phyloP scores from a whole-genome alignment of 2,888 invertebrate genomes.

The Protophormia terraenovae region DNA sequence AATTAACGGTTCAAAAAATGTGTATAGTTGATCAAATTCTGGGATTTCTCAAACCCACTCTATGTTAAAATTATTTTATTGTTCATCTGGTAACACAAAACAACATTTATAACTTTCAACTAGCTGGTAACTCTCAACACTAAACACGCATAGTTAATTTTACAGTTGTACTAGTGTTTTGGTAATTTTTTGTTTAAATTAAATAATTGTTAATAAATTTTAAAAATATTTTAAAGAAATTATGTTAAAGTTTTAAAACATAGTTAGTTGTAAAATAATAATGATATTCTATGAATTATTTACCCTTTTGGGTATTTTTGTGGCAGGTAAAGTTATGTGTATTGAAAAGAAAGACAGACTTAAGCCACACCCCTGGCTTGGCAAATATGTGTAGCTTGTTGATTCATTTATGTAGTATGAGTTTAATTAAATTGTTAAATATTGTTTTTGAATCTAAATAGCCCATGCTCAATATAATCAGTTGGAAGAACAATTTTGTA shows the following conservation, averaged over 20 bases:
- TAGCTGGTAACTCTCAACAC: background rate
- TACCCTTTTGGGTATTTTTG: conserved; percentile 50
- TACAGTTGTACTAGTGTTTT: conserved; percentile 5
- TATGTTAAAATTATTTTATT: too few relatives aligned
- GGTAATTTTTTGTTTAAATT: background rate
- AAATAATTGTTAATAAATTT: background rate
- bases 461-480: conserved; percentile 70
- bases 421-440: background rate
- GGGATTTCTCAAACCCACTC: too few relatives aligned
- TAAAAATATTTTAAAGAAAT: background rate
- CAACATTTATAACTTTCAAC: background rate
- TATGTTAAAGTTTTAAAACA: background rate
- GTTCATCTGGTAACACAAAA: background rate
- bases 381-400: conserved; percentile 37
- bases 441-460: conserved; percentile 17
- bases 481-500: conserved; percentile 82
- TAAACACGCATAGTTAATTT: background rate
- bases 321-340: conserved; percentile 44
- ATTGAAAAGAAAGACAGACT: background rate
- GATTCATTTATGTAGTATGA: conserved; percentile 47
- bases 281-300: conserved; percentile 49
- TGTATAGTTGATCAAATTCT: too few relatives aligned
- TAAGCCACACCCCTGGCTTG: conserved; percentile 64
- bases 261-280: background rate
- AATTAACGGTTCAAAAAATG: too few relatives aligned